phyloP scores from a whole-genome alignment of 2,888 invertebrate genomes.

The Luperina testacea region DNA sequence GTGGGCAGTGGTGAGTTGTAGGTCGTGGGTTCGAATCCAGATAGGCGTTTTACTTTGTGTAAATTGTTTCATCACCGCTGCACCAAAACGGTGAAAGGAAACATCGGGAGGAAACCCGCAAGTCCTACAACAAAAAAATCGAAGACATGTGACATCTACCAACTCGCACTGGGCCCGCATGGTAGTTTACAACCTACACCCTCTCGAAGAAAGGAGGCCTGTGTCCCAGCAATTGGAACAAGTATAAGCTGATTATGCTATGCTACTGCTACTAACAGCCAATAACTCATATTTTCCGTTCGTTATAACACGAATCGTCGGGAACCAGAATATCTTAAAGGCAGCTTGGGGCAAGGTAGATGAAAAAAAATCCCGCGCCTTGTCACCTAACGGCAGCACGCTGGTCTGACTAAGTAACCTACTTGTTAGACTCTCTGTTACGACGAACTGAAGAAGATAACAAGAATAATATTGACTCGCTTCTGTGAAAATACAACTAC shows the following conservation, averaged over 20 bases:
- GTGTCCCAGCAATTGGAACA: not conserved
- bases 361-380: no score
- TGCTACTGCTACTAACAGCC: not conserved
- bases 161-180: not conserved
- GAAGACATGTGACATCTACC: not conserved
- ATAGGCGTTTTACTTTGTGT: not conserved
- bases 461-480: not conserved
- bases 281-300: slow-evolving; percentile 10
- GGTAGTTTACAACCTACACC: not conserved
- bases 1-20: no score
- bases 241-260: not conserved
- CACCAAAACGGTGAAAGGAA: not conserved
- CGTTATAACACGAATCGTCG: not conserved
- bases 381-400: no score
- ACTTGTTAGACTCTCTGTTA: no score
- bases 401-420: no score
- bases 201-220: no score
- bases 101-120: not conserved
- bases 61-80: not conserved
- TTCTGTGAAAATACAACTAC: slow-evolving; percentile 4
- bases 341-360: no score
- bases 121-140: not conserved
- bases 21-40: no score
- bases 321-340: no score
- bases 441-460: not conserved